phyloP scores from a whole-genome alignment of 2,888 invertebrate genomes.

The Ellobium chinense region DNA sequence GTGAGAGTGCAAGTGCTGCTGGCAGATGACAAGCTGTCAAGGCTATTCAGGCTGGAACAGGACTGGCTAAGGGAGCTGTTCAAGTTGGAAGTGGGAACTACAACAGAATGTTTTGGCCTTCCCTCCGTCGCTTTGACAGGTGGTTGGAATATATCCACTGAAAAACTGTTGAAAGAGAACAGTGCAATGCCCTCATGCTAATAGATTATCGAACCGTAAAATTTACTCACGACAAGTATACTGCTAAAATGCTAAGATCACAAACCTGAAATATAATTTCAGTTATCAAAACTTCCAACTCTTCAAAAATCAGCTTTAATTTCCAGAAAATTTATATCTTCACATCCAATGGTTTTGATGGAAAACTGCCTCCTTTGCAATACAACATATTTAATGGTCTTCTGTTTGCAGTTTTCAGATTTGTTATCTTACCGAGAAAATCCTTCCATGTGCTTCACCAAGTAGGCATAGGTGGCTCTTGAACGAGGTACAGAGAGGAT shows the following conservation, averaged over 20 bases:
- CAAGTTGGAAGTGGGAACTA: slow-evolving; percentile 60
- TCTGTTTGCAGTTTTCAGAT: too few species aligned
- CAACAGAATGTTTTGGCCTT: neutral
- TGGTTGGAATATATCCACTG: slow-evolving; percentile 79
- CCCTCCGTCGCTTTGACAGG: slow-evolving; percentile 68
- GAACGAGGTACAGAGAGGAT: slow-evolving; percentile 80
- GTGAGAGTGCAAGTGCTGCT: slow-evolving; percentile 72
- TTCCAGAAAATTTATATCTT: too few species aligned
- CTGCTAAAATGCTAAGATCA: too few species aligned
- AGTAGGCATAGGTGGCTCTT: slow-evolving; percentile 78
- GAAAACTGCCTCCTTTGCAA: too few species aligned
- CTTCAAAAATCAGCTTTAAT: too few species aligned
- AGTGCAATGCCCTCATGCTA: too few species aligned
- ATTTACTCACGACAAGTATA: too few species aligned
- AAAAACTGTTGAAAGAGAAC: slow-evolving; percentile 68
- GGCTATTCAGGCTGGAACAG: slow-evolving; percentile 69
- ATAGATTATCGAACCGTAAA: too few species aligned
- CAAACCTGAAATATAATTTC: too few species aligned
- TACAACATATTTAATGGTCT: too few species aligned
- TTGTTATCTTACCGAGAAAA: slow-evolving; percentile 79
- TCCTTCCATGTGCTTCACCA: slow-evolving; percentile 78
- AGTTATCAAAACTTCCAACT: too few species aligned
- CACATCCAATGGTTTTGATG: too few species aligned
- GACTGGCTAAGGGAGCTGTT: slow-evolving; percentile 69
- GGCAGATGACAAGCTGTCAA: slow-evolving; percentile 72